Evolutionary conservation across 2,113 vertebrate species (phyloP), one percentile per base, ranked within the genome.

Genomic region (Mastomys coucha): DNA sequence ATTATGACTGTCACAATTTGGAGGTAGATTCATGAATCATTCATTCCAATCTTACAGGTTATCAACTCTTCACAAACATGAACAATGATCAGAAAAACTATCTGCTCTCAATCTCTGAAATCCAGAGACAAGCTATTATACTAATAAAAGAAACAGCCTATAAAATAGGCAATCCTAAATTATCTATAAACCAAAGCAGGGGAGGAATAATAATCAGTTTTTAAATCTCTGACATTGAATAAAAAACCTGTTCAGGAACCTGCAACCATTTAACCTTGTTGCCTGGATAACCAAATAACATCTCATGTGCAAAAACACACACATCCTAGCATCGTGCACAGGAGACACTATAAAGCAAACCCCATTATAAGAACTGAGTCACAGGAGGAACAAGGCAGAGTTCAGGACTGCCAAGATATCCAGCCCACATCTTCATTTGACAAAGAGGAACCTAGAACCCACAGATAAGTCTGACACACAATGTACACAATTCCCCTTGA

Each of bases 41-140:
- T 92, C 10, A 94, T 88, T 94, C 88, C 77, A 93, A 73, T 17
- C 72, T 96, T 63, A 75, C 39, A 39, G 63, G 42, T 42, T 70
- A 87, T 31, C 31, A 56, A 89, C 49, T 65, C 56, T 89, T 89
- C 51, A 93, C 7, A 95, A 89, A 36, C 36, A 85, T 10, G 1
- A 96, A 92, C 58, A 91, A 5, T 20, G 3, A 36, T 58, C 58
- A 81, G 26, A 81, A 63, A 82, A 84, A 82, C 72, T 19, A 49
- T 51, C 49, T n/a, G 1, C 69, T 88, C 45, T 67, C 78, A 70
- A 70, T 20, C 53, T 76, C 60, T 91, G 69, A 91, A n/a, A 69
- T 7, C 58, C 88, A 90, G 56, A 92, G 51, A 56, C 39, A 89
- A 24, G 70, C 63, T 51, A 31, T 7, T 81, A n/a, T 14, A 26